Conservation (phyloP, 1,140 invertebrate species). For the Pogonomyrmex barbatus region DNA sequence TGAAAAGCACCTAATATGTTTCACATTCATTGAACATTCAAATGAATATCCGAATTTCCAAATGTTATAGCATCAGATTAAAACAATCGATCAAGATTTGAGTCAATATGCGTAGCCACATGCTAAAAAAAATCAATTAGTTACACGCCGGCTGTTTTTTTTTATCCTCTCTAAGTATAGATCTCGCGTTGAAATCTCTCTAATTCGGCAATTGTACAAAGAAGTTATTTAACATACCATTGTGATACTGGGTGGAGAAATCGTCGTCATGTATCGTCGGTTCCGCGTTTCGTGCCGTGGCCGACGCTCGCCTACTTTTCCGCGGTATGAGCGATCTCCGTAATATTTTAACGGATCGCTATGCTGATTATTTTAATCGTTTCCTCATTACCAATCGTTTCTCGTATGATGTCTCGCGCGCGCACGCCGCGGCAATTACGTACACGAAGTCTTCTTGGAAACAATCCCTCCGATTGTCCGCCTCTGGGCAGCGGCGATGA, state of each 20-base stretch:
- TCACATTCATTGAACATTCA: not conserved
- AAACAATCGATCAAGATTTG: not conserved
- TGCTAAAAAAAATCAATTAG: not conserved
- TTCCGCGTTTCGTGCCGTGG: slow-evolving; percentile 34
- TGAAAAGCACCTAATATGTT: no score
- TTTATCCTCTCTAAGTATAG: not conserved
- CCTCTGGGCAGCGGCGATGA: slow-evolving; percentile 17
- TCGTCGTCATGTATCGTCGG: not conserved
- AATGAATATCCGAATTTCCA: not conserved
- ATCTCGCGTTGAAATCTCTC: not conserved
- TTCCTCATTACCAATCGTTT: slow-evolving; percentile 47
- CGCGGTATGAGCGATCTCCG: slow-evolving; percentile 31
- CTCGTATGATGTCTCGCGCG: slow-evolving; percentile 35
- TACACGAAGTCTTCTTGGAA: slow-evolving; percentile 72
- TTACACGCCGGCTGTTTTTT: not conserved
- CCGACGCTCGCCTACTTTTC: not conserved
- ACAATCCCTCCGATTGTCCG: slow-evolving; percentile 68
- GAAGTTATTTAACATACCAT: slow-evolving; percentile 34
- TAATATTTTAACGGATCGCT: slow-evolving; percentile 53
- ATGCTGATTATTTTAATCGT: slow-evolving; percentile 69
- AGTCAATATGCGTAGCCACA: not conserved
- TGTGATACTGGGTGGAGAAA: not conserved
- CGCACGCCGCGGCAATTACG: slow-evolving; percentile 65
- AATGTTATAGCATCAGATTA: not conserved
- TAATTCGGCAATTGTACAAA: slow-evolving; percentile 7